These are phyloP conservation scores for Grallaria varia DNA, from an alignment of 2,113 vertebrate genomes.

Conservation along the genomic window DNA sequence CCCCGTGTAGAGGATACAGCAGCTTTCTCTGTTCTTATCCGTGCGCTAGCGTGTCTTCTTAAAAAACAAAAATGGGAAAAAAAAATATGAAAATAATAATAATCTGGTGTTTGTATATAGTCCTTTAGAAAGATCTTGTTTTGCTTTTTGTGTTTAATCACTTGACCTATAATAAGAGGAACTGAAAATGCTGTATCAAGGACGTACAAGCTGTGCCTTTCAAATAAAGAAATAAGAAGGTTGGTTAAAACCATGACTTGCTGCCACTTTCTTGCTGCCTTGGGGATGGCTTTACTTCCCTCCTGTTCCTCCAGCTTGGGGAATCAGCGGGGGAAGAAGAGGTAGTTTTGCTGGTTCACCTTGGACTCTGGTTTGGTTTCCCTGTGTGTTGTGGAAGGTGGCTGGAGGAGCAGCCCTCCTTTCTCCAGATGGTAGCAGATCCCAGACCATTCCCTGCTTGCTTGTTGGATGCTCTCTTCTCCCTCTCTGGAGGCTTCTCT, in stretches of 20 bases:
- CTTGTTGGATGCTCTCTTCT: not conserved
- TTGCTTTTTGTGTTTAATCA: conserved; percentile 73
- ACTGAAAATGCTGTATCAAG: conserved; percentile 71
- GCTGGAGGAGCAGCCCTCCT: not conserved
- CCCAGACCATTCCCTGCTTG: no score
- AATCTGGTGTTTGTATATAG: conserved; percentile 77
- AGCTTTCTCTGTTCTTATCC: conserved; percentile 69
- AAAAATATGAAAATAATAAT: conserved; percentile 18
- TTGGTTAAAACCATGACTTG: conserved; percentile 35
- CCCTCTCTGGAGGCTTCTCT: not conserved
- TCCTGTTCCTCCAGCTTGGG: not conserved
- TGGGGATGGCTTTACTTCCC: not conserved
- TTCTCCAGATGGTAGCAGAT: not conserved
- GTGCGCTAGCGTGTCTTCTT: conserved; percentile 67
- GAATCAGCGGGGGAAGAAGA: accelerated
- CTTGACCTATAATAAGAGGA: conserved; percentile 70
- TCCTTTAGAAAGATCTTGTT: conserved; percentile 73
- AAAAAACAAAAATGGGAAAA: conserved; percentile 49
- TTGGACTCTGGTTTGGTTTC: not conserved
- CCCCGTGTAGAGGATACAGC: conserved; percentile 70
- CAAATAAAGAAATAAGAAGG: conserved; percentile 82
- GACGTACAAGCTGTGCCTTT: conserved; percentile 82
- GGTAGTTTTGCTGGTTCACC: not conserved
- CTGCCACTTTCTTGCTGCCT: not conserved
- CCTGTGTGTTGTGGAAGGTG: not conserved